A percentile compares a stretch with the other conserved stretches of the same genome.
phyloP scores from a whole-genome alignment of 2,888 invertebrate genomes.

The Callyntrura sp. region DNA sequence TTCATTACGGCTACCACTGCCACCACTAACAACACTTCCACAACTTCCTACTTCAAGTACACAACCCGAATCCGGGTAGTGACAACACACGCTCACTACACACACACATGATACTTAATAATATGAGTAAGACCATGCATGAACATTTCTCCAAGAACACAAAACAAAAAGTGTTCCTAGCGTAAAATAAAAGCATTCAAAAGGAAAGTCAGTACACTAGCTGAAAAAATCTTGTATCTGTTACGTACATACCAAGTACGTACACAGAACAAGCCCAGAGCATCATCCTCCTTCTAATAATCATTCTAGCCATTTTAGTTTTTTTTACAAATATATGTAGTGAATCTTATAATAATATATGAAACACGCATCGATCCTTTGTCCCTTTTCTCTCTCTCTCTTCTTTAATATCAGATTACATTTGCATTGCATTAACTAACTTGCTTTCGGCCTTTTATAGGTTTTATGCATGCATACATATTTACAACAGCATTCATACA shows the following conservation, averaged over 20 bases:
- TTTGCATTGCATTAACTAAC: conserved; percentile 63
- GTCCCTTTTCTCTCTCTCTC: not conserved
- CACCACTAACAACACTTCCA: conserved; percentile 49
- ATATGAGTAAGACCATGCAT: conserved; percentile 44
- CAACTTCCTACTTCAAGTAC: conserved; percentile 32
- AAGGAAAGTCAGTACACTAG: not conserved
- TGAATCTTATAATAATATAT: conserved; percentile 45
- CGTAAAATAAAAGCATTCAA: conserved; percentile 45
- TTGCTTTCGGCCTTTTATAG: conserved; percentile 18
- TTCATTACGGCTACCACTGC: conserved; percentile 82
- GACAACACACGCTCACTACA: conserved; percentile 19
- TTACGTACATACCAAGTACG: not conserved
- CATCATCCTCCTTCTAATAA: conserved; percentile 33
- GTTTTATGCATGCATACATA: not conserved
- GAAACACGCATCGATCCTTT: conserved; percentile 44
- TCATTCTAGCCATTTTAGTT: conserved; percentile 51
- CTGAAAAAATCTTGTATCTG: not conserved
- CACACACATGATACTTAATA: conserved; percentile 41
- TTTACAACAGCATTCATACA: not conserved
- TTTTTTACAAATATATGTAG: conserved; percentile 41
- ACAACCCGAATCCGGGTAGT: conserved; percentile 44
- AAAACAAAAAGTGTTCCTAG: conserved; percentile 13
- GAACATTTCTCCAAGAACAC: not conserved
- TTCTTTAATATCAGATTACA: conserved; percentile 43
- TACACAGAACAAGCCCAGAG: not conserved